phyloP scores from a whole-genome alignment of 2,797 vertebrate species.

The Coilia nasus region DNA sequence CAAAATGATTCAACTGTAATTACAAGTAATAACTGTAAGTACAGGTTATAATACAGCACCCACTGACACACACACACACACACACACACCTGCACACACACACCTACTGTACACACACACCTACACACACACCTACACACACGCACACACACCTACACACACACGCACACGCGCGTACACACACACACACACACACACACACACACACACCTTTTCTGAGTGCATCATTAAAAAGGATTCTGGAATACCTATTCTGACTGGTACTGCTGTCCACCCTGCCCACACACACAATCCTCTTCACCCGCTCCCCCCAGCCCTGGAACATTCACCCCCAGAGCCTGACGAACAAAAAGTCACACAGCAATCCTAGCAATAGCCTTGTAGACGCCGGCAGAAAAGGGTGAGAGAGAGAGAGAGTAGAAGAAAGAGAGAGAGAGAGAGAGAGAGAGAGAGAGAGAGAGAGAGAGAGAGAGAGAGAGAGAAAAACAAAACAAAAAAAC shows the following conservation, averaged over 20 bases:
- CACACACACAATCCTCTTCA: background rate
- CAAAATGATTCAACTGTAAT: background rate
- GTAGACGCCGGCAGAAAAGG: background rate
- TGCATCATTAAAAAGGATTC: background rate
- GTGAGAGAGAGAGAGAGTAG: constrained; percentile 9
- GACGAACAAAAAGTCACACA: constrained; percentile 1
- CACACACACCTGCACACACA: too few species aligned
- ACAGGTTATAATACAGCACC: too few species aligned
- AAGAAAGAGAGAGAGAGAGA: constrained; percentile 4
- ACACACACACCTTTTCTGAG: background rate
- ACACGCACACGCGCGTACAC: too few species aligned
- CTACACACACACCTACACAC: too few species aligned
- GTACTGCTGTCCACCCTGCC: background rate
- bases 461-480: background rate
- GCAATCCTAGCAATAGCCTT: background rate
- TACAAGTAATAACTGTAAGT: background rate
- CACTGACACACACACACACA: too few species aligned
- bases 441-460: background rate
- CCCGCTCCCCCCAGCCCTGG: background rate
- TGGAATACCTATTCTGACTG: background rate
- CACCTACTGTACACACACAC: too few species aligned
- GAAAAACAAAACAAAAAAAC: background rate
- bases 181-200: background rate
- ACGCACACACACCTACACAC: too few species aligned
- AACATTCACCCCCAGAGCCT: background rate